These are phyloP conservation scores for Pachyrhynchus sulphureomaculatus DNA, from an alignment of 1,140 invertebrate genomes.

Conservation along the genomic window DNA sequence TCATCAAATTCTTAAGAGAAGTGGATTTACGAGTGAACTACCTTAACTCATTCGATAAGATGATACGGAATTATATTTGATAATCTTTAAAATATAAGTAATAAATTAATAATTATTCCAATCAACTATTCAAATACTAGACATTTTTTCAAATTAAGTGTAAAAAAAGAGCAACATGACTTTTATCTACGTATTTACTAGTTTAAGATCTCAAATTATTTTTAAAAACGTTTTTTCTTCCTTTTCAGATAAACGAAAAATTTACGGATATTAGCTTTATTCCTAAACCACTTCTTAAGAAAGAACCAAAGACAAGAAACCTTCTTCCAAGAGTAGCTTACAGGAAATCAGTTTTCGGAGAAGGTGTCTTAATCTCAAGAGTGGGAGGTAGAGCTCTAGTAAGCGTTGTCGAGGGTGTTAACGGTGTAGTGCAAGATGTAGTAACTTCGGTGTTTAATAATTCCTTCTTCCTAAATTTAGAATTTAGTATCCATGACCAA, in stretches of 20 bases:
- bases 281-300: conserved; percentile 75
- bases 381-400: conserved; percentile 77
- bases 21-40: too few relatives aligned
- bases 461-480: conserved; percentile 86
- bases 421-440: conserved; percentile 86
- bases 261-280: conserved; percentile 81
- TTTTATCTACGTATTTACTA: too few relatives aligned
- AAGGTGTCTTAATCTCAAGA: conserved; percentile 84
- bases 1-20: too few relatives aligned
- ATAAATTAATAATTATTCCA: too few relatives aligned
- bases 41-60: too few relatives aligned
- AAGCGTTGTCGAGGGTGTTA: conserved; percentile 81
- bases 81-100: too few relatives aligned
- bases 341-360: conserved; percentile 81
- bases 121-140: too few relatives aligned
- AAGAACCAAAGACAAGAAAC: conserved; percentile 79
- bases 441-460: conserved; percentile 93
- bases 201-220: too few relatives aligned
- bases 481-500: conserved; percentile 88
- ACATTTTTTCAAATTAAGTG: too few relatives aligned
- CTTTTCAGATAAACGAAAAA: conserved; percentile 69
- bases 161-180: too few relatives aligned
- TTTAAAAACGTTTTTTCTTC: neutral
- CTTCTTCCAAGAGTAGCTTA: conserved; percentile 78
- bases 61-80: too few relatives aligned